Conservation (phyloP, 2,888 invertebrate species). For the Dryobotodes eremita region DNA sequence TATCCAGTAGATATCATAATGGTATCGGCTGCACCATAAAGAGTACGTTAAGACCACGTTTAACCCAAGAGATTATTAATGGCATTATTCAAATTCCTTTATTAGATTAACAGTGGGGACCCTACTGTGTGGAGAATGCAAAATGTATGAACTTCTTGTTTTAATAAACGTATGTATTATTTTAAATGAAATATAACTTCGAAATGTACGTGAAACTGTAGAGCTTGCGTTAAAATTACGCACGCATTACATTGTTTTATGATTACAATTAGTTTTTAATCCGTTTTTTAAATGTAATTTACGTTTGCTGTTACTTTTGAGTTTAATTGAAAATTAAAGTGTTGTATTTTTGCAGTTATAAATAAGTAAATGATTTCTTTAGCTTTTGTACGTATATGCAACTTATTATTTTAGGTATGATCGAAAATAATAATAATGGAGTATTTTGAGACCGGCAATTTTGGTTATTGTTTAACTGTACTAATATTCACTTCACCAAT, state of each 20-base stretch:
- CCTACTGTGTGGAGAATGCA: constrained; percentile 85
- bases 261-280: constrained; percentile 40
- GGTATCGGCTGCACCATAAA: constrained; percentile 68
- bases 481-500: not conserved
- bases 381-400: not conserved
- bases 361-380: not conserved
- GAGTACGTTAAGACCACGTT: constrained; percentile 65
- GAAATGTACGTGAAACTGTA: constrained; percentile 50
- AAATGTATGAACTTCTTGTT: constrained; percentile 73
- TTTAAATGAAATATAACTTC: constrained; percentile 61
- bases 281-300: not conserved
- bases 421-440: not conserved
- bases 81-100: constrained; percentile 88
- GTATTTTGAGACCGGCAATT: not conserved
- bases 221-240: constrained; percentile 40
- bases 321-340: not conserved
- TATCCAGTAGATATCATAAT: constrained; percentile 67
- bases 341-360: not conserved
- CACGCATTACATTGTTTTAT: constrained; percentile 44
- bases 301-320: too few species aligned
- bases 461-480: not conserved
- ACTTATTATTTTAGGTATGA: too few species aligned
- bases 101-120: constrained; percentile 87
- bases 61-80: constrained; percentile 82
- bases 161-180: constrained; percentile 62